phyloP scores from a whole-genome alignment of 1,140 invertebrate genomes.

The Pseudomyrmex pallidus region DNA sequence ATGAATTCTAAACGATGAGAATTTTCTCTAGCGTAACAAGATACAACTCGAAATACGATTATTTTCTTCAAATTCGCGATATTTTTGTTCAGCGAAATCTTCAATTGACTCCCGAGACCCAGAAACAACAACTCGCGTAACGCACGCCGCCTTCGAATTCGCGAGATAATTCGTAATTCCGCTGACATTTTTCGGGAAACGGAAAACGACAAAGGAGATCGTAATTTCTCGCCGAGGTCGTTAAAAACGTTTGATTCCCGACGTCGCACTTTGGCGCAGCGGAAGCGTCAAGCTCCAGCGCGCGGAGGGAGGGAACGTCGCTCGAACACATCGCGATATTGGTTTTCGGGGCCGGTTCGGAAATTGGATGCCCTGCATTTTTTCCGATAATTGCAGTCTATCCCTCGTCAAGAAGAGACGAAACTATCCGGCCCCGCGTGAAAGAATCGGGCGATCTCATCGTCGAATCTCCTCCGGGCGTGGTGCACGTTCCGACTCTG shows the following conservation, averaged over 20 bases:
- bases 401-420: slow-evolving; percentile 17
- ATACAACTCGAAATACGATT: neutral
- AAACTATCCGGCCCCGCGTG: neutral
- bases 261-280: slow-evolving; percentile 16
- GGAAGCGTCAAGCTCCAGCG: neutral
- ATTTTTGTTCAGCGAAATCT: neutral
- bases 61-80: neutral
- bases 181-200: slow-evolving; percentile 8
- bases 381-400: slow-evolving; percentile 59
- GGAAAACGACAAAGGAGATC: neutral
- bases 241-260: slow-evolving; percentile 34
- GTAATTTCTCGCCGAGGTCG: slow-evolving; percentile 23
- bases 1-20: slow-evolving; percentile 12
- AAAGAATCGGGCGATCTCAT: neutral
- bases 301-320: neutral
- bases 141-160: neutral
- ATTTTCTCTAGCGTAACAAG: neutral
- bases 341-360: neutral
- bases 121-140: slow-evolving; percentile 2
- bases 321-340: neutral
- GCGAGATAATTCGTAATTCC: neutral
- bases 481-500: neutral
- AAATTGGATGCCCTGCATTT: slow-evolving; percentile 20
- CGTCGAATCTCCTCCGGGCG: neutral
- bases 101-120: neutral